Evolutionary conservation across 2,888 invertebrate species (phyloP), one percentile per base, ranked within the genome.

Genomic region (Ichneumoninae sp.): DNA sequence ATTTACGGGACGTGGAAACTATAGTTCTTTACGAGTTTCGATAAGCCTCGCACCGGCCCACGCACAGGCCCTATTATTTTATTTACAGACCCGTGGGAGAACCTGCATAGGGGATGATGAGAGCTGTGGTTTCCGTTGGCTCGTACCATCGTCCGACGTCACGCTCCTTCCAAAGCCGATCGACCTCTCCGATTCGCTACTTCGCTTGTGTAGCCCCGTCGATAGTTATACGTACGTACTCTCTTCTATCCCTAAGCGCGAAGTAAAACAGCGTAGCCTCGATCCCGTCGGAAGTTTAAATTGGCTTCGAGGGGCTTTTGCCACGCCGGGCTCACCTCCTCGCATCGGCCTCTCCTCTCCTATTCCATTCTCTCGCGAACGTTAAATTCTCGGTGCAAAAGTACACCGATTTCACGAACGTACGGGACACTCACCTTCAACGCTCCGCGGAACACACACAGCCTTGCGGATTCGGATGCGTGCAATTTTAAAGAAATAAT

Each of bases 251-350:
- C 62, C 52, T 3, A 40, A 72, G 60, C 69, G 68, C 50, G 66
- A 74, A 57, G 80, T 74, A 74, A 75, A 70, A 75, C 75, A 62
- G 52, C 62, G 62, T 62, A 62, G 54, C 47, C 19, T 75, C 33
- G 81, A 81, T 62, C 69, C 69, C 75, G 81, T 81, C 81, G 81
- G 75, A 81, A 81, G 62, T 81, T 81, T 81, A 81, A 81, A 81
- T 81, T 81, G 81, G 81, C 75, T 76, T 81, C 75, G 81, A 81
- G 81, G 75, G 26, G 81, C 75, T 81, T 75, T 81, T 65, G 69
- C 62, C 19, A 30, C 65, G 75, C 22, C 5, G 57, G 26, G 26
- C n/a, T 44, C 52, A 26, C 40, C 70, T 54, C 65, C 71, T 40
- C n/a, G 13, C 50, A 65, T 65, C 62, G 36, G 52, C 65, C 5